phyloP scores from a whole-genome alignment of 1,140 invertebrate genomes.

The Telenomus remus region DNA sequence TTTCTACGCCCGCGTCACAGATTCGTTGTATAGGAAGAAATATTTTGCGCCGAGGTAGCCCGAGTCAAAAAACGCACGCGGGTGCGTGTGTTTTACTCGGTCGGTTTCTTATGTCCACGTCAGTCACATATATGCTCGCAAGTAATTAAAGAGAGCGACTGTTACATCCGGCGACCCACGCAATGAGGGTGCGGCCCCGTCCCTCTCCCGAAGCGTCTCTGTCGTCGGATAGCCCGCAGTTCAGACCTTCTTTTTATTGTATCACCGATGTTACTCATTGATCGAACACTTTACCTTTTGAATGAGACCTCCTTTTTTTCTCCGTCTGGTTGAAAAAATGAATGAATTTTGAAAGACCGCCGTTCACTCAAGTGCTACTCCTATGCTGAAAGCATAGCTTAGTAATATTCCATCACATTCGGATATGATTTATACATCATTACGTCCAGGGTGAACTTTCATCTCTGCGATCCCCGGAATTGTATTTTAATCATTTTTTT shows the following conservation, averaged over 20 bases:
- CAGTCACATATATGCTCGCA: constrained; percentile 65
- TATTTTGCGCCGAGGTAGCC: constrained; percentile 49
- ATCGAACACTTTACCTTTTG: constrained; percentile 32
- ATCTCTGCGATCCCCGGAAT: constrained; percentile 39
- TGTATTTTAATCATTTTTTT: constrained; percentile 50
- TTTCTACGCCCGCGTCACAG: constrained; percentile 7
- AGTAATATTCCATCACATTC: constrained; percentile 38
- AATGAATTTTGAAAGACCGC: constrained; percentile 27
- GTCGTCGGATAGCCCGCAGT: constrained; percentile 52
- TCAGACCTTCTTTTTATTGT: constrained; percentile 25
- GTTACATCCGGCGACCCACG: constrained; percentile 76
- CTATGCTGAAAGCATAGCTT: constrained; percentile 8
- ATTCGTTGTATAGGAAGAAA: constrained; percentile 47
- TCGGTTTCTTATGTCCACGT: constrained; percentile 58
- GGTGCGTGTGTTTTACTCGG: constrained; percentile 43
- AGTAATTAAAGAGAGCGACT: constrained; percentile 76
- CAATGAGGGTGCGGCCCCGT: constrained; percentile 72
- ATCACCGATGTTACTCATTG: constrained; percentile 35
- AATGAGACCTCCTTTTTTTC: constrained; percentile 23
- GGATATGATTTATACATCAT: constrained; percentile 41
- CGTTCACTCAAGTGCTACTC: constrained; percentile 29
- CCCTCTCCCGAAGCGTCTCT: constrained; percentile 55
- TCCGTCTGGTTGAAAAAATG: constrained; percentile 16
- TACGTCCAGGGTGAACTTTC: constrained; percentile 28
- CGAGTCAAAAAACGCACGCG: constrained; percentile 34